phyloP scores from a whole-genome alignment of 2,113 vertebrate genomes.

The Nanorana parkeri region DNA sequence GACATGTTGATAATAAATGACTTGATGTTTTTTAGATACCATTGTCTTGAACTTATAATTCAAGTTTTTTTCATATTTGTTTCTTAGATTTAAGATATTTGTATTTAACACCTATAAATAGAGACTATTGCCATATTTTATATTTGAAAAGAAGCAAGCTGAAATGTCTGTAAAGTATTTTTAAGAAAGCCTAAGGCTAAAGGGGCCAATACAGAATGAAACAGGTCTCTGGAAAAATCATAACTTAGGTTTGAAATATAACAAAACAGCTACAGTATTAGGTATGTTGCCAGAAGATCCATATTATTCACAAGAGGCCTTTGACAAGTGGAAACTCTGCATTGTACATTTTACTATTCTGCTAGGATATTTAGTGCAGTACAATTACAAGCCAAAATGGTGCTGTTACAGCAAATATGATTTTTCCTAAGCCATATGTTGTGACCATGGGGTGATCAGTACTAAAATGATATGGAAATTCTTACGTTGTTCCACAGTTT shows the following conservation, averaged over 20 bases:
- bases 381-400: too few species aligned
- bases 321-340: background rate
- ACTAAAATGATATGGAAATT: too few species aligned
- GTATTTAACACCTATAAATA: slow-evolving; percentile 2
- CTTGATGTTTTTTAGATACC: too few species aligned
- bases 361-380: background rate
- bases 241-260: background rate
- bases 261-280: background rate
- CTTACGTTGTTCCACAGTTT: too few species aligned
- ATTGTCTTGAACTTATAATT: background rate
- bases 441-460: too few species aligned
- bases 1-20: too few species aligned
- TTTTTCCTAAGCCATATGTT: too few species aligned
- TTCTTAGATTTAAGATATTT: background rate
- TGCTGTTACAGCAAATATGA: too few species aligned
- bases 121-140: background rate
- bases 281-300: background rate
- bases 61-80: background rate
- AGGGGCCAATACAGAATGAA: slow-evolving; percentile 11
- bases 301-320: background rate
- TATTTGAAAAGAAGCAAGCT: slow-evolving; percentile 12
- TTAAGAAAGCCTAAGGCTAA: background rate
- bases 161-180: slow-evolving; percentile 16
- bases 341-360: background rate
- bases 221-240: slow-evolving; percentile 28